These are phyloP conservation scores for Amblyornis subalaris DNA, from an alignment of 2,113 vertebrate species.

Conservation along the genomic window DNA sequence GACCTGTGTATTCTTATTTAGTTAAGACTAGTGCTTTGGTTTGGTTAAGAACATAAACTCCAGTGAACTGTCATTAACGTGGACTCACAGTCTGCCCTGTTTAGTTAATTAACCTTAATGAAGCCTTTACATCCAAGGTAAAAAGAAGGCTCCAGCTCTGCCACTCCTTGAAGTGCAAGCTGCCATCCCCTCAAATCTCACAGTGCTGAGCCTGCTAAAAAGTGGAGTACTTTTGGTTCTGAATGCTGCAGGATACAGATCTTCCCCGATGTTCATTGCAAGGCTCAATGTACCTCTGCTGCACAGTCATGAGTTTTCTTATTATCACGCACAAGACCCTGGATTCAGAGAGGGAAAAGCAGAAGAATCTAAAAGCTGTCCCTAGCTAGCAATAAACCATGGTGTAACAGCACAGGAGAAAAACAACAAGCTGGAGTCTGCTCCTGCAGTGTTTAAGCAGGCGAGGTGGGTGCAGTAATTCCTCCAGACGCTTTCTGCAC, in stretches of 20 bases:
- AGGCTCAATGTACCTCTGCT: not conserved
- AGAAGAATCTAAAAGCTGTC: not conserved
- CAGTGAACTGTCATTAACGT: not conserved
- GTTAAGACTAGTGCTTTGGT: not conserved
- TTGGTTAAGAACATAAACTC: not conserved
- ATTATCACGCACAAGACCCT: not conserved
- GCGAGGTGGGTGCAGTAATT: not conserved
- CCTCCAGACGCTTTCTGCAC: not conserved
- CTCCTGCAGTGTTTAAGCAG: not conserved
- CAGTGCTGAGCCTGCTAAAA: not conserved
- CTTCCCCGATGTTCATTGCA: not conserved
- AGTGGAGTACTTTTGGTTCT: not conserved
- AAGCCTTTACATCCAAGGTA: not conserved
- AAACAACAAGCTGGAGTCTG: not conserved
- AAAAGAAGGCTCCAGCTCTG: not conserved
- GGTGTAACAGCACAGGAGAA: not conserved
- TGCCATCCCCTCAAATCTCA: not conserved
- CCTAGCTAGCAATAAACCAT: slow-evolving; percentile 7
- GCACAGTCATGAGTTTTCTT: not conserved
- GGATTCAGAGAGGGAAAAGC: not conserved
- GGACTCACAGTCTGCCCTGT: not conserved
- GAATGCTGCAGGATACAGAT: not conserved
- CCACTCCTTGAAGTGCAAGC: not conserved
- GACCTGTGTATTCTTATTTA: not conserved
- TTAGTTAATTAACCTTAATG: not conserved